Conservation (phyloP, 2,888 invertebrate species). For the Hydropsyche betteni region DNA sequence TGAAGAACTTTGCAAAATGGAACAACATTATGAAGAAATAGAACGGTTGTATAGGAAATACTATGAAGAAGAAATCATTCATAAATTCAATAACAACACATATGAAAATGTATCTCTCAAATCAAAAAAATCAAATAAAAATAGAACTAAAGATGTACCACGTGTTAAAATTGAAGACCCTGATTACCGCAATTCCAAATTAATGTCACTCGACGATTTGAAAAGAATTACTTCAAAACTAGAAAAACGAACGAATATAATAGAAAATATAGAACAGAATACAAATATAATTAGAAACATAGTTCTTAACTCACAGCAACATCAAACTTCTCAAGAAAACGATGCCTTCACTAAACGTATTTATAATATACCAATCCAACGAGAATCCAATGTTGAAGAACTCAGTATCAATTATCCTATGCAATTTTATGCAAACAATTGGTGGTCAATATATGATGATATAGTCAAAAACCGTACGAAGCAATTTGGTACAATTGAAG, state of each 20-base stretch:
- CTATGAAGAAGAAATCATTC: slow-evolving; percentile 46
- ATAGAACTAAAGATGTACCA: not conserved
- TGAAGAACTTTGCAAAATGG: slow-evolving; percentile 63
- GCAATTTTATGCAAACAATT: slow-evolving; percentile 65
- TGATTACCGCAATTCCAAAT: not conserved
- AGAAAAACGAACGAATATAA: slow-evolving; percentile 38
- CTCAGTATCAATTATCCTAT: slow-evolving; percentile 61
- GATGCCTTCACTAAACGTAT: slow-evolving; percentile 26
- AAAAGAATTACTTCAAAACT: slow-evolving; percentile 41
- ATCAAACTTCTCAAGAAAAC: slow-evolving; percentile 12
- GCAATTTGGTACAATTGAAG: slow-evolving; percentile 64
- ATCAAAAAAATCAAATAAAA: not conserved
- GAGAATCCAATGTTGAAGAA: slow-evolving; percentile 54
- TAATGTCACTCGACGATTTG: slow-evolving; percentile 34
- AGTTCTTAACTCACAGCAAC: slow-evolving; percentile 21
- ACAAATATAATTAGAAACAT: slow-evolving; percentile 44
- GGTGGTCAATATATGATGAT: slow-evolving; percentile 65
- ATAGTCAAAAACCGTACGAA: slow-evolving; percentile 61
- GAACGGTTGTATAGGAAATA: slow-evolving; percentile 58
- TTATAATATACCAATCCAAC: slow-evolving; percentile 17
- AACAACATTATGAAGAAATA: slow-evolving; percentile 64
- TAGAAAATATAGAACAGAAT: slow-evolving; percentile 43
- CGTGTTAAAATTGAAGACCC: not conserved
- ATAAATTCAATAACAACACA: slow-evolving; percentile 1
- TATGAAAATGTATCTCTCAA: not conserved